Evolutionary conservation across 2,113 vertebrate species (phyloP).

Genomic region (Fukomys damarensis): DNA sequence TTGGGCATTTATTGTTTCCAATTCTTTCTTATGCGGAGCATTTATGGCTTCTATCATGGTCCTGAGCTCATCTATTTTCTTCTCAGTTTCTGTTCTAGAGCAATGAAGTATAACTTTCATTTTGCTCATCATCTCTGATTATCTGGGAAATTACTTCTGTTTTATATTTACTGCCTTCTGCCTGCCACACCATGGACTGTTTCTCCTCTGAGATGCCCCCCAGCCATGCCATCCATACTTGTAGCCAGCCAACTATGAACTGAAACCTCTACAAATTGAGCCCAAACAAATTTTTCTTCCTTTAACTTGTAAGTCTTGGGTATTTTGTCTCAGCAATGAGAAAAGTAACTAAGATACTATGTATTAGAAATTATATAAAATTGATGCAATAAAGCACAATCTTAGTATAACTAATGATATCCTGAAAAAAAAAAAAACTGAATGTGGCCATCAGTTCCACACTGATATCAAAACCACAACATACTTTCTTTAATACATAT

Average conservation of each 20-base stretch:
- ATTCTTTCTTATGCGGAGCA: too few species aligned
- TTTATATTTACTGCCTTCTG: not conserved
- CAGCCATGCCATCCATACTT: not conserved
- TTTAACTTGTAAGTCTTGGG: not conserved
- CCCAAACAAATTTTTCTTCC: not conserved
- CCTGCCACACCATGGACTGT: not conserved
- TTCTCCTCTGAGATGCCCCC: not conserved
- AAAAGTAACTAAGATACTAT: not conserved
- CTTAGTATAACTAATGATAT: not conserved
- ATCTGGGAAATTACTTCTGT: too few species aligned
- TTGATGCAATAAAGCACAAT: not conserved
- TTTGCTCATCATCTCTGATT: too few species aligned
- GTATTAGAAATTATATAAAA: not conserved
- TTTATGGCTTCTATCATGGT: too few species aligned
- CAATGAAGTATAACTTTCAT: too few species aligned
- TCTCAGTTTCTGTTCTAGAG: too few species aligned
- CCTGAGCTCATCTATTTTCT: too few species aligned
- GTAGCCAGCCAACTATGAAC: not conserved
- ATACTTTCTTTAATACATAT: not conserved
- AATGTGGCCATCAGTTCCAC: not conserved
- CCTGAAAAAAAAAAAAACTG: not conserved
- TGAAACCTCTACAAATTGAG: not conserved
- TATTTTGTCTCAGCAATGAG: not conserved
- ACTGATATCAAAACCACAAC: not conserved
- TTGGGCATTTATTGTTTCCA: too few species aligned